Evolutionary conservation across 2,888 invertebrate species (phyloP), one percentile per base, ranked within the genome.

Genomic region (Aethes cnicana): DNA sequence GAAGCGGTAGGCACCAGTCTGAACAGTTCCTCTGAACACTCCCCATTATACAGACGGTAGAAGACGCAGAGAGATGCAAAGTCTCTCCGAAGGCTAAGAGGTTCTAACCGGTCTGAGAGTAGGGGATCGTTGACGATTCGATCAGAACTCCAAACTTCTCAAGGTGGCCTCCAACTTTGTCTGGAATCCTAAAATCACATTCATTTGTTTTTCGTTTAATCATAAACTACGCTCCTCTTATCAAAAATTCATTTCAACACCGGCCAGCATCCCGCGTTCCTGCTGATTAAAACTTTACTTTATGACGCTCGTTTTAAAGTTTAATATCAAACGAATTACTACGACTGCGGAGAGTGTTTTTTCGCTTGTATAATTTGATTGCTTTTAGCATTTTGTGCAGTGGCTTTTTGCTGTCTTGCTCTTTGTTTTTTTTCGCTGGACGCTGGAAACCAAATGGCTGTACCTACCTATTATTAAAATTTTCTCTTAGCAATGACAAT

Each of bases 171-270:
- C n/a, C 9, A 47, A 47, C 14, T 26, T 33, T 17, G 25, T 35
- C 17, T 26, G 41, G 56, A 55, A 53, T 50, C 58, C 33, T 47
- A 62, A 63, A 65, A 66, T 70, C 58, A 54, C 60, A 58, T 62
- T 59, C 61, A 63, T 68, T 66, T 63, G 59, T 64, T 66, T 50
- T 56, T 46, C 60, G 64, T 57, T 62, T 61, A 66, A 65, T 57
- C 67, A 67, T 75, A 77, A 77, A 74, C 63, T 63, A 63, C 55
- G 58, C 52, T 57, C 53, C 44, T 43, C 53, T 54, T 62, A 72
- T 77, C 68, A 77, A 77, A 76, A 70, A 75, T 74, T 75, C 75
- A 74, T 72, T 70, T 65, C 54, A 54, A 57, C 61, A 39, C 30
- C 18, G 42, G 28, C 25, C 17, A 18, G 30, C 30, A 23, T 41